Evolutionary conservation across 92 coral and sea anemone species (phyloP).

Genomic region (Ricordea florida): DNA sequence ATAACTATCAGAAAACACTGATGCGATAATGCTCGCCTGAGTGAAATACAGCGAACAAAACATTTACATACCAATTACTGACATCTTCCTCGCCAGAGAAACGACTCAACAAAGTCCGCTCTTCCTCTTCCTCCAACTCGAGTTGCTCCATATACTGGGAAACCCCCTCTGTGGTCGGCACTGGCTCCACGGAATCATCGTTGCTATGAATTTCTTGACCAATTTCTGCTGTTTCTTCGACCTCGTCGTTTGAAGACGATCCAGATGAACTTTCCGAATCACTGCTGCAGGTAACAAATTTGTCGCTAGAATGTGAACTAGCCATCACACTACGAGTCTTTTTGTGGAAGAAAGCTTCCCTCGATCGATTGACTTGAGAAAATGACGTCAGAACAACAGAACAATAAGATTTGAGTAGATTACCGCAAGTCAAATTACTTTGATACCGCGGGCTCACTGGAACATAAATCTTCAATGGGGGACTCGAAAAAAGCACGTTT

Average conservation of each 20-base stretch:
- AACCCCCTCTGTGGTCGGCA: constrained; percentile 38
- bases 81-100: constrained; percentile 35
- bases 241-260: neutral
- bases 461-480: constrained; percentile 31
- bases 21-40: no score
- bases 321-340: neutral
- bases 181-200: constrained; percentile 45
- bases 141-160: constrained; percentile 17
- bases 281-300: neutral
- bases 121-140: constrained; percentile 28
- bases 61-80: constrained; percentile 42
- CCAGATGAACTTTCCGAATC: constrained; percentile 14
- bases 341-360: neutral
- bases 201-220: neutral
- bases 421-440: constrained; percentile 2
- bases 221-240: neutral
- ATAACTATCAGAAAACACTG: no score
- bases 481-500: constrained; percentile 8
- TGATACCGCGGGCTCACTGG: constrained; percentile 40
- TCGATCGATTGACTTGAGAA: constrained; percentile 6
- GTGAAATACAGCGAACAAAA: no score
- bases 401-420: neutral
- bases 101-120: constrained; percentile 30
- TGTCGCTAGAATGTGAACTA: constrained; percentile 25
- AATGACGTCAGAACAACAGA: constrained; percentile 22